These are phyloP conservation scores for Salmo trutta DNA, from an alignment of 2,797 vertebrate species.

Conservation along the genomic window DNA sequence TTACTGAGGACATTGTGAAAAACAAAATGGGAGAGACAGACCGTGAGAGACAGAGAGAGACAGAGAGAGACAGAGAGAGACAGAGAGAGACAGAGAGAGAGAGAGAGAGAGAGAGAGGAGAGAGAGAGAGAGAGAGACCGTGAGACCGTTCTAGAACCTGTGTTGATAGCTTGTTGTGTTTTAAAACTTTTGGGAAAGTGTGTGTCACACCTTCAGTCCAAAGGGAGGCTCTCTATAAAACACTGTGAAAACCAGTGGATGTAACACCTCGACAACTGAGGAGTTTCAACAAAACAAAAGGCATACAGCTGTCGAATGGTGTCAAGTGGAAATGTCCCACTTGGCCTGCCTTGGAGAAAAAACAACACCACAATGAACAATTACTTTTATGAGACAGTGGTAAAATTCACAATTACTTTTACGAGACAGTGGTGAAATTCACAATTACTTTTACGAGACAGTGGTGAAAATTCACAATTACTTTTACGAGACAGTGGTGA, in stretches of 20 bases:
- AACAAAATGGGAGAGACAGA: neutral
- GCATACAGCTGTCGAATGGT: constrained; percentile 51
- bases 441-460: no score
- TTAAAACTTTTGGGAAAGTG: constrained; percentile 52
- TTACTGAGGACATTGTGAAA: no score
- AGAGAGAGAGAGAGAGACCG: neutral
- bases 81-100: neutral
- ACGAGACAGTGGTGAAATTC: no score
- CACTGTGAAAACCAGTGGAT: constrained; percentile 56
- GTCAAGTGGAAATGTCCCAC: constrained; percentile 60
- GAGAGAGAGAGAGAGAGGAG: no score
- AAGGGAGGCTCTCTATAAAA: constrained; percentile 50
- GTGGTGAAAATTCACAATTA: no score
- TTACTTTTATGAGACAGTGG: neutral
- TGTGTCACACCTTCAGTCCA: constrained; percentile 56
- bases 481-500: no score
- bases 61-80: neutral
- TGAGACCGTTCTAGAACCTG: neutral
- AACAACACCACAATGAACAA: constrained; percentile 28
- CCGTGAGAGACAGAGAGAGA: neutral
- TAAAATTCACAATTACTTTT: no score
- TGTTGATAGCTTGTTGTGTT: constrained; percentile 31
- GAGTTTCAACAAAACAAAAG: constrained; percentile 59
- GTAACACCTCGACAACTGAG: constrained; percentile 63
- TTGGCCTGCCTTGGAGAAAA: constrained; percentile 50